Base-by-base conservation (phyloP, 2,113 vertebrate genomes). In the Manacus vitellinus region DNA sequence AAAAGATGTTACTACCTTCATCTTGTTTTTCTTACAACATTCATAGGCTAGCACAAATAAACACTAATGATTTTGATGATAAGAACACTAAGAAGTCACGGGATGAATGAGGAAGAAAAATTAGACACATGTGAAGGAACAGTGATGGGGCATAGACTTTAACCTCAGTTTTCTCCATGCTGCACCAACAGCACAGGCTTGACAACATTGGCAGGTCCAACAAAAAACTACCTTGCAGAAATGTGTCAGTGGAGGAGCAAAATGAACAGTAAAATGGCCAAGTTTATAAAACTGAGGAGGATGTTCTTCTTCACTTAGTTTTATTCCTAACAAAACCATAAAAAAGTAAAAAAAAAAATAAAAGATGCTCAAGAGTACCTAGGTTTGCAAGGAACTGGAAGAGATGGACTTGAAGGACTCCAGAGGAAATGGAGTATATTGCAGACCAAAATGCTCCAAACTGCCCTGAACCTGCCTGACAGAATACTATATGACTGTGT, bases 401-500 rank as follows among this genome's bases (percentile, higher is more conserved):
- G 24, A 79, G 33, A 19, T 24, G 16, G 62, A 39, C 25, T 66
- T 73, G 41, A 33, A 71, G 21, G 46, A 9, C 33, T 85, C 20
- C 33, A 54, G 54, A 66, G n/a, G 16, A 82, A 81, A 61, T 21
- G 41, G 18, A 37, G 8, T 16, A 25, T 59, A 67, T 23, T 80
- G 58, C 89, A 95, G 58, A 89, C n/a, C 4, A 7, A 62, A 59
- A 81, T 14, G 1, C 46, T 89, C 63, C 72, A 74, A 89, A 85
- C 39, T 85, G 52, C 59, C 75, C 66, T 89, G 59, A 88, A 83
- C 46, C 81, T 90, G 37, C 28, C 68, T 95, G 93, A 93, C 95
- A 97, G 87, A 58, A 92, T 96, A 89, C 72, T 96, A 15, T 84
- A 96, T 94, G 95, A 56, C 88, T 75, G 44, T 77, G 84, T 85